Evolutionary conservation across 2,888 invertebrate genomes (phyloP).

Genomic region (Phytoseiulus persimilis): DNA sequence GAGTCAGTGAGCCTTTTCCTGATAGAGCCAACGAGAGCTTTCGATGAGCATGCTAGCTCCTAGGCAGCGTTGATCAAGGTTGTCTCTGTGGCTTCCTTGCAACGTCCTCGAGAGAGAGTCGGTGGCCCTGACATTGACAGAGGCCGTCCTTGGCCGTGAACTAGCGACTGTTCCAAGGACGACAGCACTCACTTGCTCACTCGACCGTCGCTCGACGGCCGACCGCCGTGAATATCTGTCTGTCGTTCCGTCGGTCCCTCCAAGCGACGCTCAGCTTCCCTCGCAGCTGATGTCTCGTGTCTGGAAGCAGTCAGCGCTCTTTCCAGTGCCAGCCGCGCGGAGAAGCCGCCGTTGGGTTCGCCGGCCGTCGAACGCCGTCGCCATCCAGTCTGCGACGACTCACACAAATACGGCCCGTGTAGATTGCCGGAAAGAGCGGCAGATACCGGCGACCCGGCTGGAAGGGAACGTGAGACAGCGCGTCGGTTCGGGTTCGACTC

Average conservation of each 20-base stretch:
- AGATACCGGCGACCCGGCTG: background rate
- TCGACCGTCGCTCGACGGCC: background rate
- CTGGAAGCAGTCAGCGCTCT: background rate
- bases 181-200: background rate
- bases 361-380: background rate
- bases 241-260: background rate
- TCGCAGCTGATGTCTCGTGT: background rate
- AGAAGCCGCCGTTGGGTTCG: background rate
- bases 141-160: background rate
- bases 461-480: background rate
- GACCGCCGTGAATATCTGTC: background rate
- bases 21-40: background rate
- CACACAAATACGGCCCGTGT: background rate
- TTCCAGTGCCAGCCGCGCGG: background rate
- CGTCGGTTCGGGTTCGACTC: background rate
- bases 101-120: background rate
- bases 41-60: background rate
- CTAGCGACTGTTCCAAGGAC: background rate
- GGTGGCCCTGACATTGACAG: background rate
- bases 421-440: background rate
- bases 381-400: background rate
- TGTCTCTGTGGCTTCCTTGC: background rate
- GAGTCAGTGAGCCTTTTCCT: no score
- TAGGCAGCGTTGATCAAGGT: background rate
- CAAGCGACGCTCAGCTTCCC: background rate